Base-by-base conservation (phyloP, 2,113 vertebrate species). In the Centropristis striata region DNA sequence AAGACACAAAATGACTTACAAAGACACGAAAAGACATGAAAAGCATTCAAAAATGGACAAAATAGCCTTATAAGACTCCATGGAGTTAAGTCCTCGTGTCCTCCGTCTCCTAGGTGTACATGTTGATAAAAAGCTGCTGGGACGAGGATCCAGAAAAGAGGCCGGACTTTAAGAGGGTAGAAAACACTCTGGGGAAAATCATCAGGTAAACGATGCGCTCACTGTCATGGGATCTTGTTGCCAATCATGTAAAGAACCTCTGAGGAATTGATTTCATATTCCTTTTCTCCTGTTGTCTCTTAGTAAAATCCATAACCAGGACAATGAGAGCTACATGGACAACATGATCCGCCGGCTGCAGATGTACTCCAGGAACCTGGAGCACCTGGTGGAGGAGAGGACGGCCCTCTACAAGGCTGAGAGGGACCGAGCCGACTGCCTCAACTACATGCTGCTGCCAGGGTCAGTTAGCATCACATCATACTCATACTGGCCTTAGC, bases 361-460 rank as follows among this genome's bases (percentile, higher is more conserved):
- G 93, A 94, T 98, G 57, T 99, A 99, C 51, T 99, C 98, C 53
- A 96, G 94, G 44, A 99, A 98, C 89, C 88, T 99, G 92, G 98
- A 99, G 84, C 93, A 96, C 58, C 92, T 99, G 92, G 98, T 99
- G 77, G 98, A 98, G 85, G 97, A 99, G 83, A 95, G 98, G 46
- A 99, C 98, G 0, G 92, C 93, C 13, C 95, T 99, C 4, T 99
- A 99, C 92, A 99, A 99, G 86, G 96, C 97, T 2, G 98, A 99
- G 87, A 85, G 98, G 68, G 98, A 99, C 92, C 90, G 98, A 71
- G 98, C 98, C 0, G 97, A 99, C 87, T 88, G 91, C 57, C 97
- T 99, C 44, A 99, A 99, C 89, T 98, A 96, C 83, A 98, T 98
- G 97, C 93, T 99, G 83, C 96, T 99, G n/a, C 98, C 98, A 28